phyloP scores from a whole-genome alignment of 2,797 vertebrate genomes.

The Syncerus caffer region DNA sequence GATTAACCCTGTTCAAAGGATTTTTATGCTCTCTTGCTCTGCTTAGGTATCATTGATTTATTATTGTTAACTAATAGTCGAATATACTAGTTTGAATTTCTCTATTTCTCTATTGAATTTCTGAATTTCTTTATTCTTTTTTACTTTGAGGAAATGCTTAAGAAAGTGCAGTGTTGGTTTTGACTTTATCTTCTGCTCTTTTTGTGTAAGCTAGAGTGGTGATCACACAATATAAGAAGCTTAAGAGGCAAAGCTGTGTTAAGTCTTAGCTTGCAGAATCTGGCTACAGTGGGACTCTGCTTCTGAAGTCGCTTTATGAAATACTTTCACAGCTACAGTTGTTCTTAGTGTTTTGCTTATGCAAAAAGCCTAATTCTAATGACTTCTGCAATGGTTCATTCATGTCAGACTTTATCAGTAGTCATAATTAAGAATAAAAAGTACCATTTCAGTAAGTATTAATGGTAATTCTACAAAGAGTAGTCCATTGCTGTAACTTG shows the following conservation, averaged over 20 bases:
- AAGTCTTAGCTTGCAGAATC: constrained; percentile 37
- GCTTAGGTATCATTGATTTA: neutral
- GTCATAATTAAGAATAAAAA: constrained; percentile 61
- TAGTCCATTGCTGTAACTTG: neutral
- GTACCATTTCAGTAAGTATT: constrained; percentile 39
- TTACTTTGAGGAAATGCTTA: neutral
- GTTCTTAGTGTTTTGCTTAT: constrained; percentile 50
- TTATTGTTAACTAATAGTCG: neutral
- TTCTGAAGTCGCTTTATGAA: constrained; percentile 2
- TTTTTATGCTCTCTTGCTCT: no score
- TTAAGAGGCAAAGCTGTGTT: neutral
- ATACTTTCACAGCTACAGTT: constrained; percentile 14
- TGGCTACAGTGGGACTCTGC: neutral
- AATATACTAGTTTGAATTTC: neutral
- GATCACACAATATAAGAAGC: neutral
- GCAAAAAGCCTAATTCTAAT: constrained; percentile 46
- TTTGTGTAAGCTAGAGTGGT: neutral
- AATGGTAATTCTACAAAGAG: neutral
- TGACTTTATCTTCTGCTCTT: neutral
- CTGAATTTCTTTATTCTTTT: neutral
- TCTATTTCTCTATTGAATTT: neutral
- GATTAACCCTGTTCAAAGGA: no score
- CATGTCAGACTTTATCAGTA: constrained; percentile 41
- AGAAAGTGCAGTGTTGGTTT: neutral
- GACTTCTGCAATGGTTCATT: constrained; percentile 30